Conservation (phyloP, 2,113 vertebrate species). For the Eidolon helvum region DNA sequence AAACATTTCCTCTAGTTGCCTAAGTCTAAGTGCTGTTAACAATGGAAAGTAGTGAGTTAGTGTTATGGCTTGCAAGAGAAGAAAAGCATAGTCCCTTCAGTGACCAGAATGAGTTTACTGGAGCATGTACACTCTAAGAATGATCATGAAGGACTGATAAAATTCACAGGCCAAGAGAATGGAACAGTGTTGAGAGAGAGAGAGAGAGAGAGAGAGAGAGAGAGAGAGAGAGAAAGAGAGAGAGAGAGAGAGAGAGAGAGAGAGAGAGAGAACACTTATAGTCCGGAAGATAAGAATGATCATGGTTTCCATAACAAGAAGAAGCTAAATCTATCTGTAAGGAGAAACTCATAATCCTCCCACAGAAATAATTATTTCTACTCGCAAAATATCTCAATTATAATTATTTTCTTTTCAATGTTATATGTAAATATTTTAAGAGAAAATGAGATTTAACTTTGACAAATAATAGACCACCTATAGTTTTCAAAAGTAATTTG, state of each 20-base stretch:
- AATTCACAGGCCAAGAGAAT: not conserved
- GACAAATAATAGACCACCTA: not conserved
- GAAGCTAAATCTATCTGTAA: not conserved
- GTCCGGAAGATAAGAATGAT: not conserved
- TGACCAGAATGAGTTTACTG: not conserved
- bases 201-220: too few relatives aligned
- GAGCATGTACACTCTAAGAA: not conserved
- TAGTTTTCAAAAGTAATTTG: slow-evolving; percentile 1
- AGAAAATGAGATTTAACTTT: not conserved
- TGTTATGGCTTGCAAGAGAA: not conserved
- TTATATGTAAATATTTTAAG: not conserved
- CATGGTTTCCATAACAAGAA: not conserved
- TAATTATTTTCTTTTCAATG: not conserved
- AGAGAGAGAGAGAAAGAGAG: not conserved
- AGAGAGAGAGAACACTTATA: not conserved
- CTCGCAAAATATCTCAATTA: not conserved
- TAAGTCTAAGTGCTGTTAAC: not conserved
- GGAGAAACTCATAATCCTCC: not conserved
- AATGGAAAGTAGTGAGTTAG: not conserved
- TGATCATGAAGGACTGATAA: not conserved
- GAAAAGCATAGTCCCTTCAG: not conserved
- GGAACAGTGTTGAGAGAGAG: not conserved
- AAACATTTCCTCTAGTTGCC: not conserved
- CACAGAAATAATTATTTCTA: not conserved
- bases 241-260: too few relatives aligned